Evolutionary conservation across 2,113 vertebrate species (phyloP), one percentile per base, ranked within the genome.

Genomic region (Eleginops maclovinus): DNA sequence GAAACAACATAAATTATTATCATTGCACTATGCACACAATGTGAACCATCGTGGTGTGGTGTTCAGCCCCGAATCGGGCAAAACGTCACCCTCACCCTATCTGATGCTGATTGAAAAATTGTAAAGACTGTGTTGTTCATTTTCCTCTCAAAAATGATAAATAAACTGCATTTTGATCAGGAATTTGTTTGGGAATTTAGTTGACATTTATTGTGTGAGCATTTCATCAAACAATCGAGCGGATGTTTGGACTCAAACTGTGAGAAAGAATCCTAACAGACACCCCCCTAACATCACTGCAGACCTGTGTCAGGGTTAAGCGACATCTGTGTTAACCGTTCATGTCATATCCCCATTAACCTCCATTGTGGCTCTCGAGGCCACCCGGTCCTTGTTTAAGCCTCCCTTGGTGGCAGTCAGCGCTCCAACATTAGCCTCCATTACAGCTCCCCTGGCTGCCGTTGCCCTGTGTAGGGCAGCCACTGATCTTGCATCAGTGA

Each of bases 321-420:
- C 91, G 89, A 87, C 47, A 70, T 87, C 83, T 83, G 89, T 94
- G 94, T 94, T 94, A 93, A 92, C 87, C 84, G 87, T 84, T 87
- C 91, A 74, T 94, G 94, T 94, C 91, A 85, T 91, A 89, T 92
- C 89, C 90, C 86, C 91, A 94, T 94, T 94, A 94, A 93, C 91
- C 91, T 92, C 84, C 77, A 82, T 86, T 88, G 88, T 89, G 88
- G 91, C 84, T 91, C 86, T 75, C 75, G 58, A 62, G 88, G 81
- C 89, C 60, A 49, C 79, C 56, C 67, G 74, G 64, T 87, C 81
- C 88, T 85, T 87, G 88, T 86, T 89, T 70, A 90, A 92, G 81
- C 86, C 87, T 88, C 88, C 88, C 89, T 47, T 70, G 82, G 89
- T 87, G 90, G 84, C 92, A 89, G 92, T 88, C 81, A 88, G 89